These are phyloP conservation scores for Distichodus sexfasciatus DNA, from an alignment of 2,797 vertebrate species.

Conservation along the genomic window DNA sequence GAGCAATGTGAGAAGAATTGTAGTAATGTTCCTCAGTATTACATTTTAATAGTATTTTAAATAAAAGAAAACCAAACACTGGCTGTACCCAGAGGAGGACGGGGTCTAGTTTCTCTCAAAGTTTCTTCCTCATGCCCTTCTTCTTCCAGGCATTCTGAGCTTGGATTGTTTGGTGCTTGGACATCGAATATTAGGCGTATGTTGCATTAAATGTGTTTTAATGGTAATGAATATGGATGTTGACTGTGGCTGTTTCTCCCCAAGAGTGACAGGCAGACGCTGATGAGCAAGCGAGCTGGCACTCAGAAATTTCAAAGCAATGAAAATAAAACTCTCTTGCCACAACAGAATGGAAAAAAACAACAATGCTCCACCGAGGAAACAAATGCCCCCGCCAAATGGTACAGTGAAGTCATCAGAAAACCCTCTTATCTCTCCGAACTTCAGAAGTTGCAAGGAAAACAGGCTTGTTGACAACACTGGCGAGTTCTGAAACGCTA, in stretches of 20 bases:
- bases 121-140: too few relatives aligned
- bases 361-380: background rate
- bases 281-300: background rate
- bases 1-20: too few relatives aligned
- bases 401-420: constrained; percentile 9
- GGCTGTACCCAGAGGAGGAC: too few relatives aligned
- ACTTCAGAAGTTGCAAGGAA: background rate
- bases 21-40: too few relatives aligned
- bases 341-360: background rate
- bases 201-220: background rate
- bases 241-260: background rate
- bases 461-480: background rate
- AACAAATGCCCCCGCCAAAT: constrained; percentile 1
- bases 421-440: background rate
- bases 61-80: too few relatives aligned
- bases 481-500: background rate
- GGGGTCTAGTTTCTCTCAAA: too few relatives aligned
- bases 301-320: background rate
- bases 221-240: background rate
- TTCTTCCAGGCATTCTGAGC: too few relatives aligned
- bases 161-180: too few relatives aligned
- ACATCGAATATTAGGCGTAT: too few relatives aligned
- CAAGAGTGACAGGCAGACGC: constrained; percentile 5
- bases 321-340: background rate
- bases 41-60: too few relatives aligned